phyloP scores from a whole-genome alignment of 2,113 vertebrate genomes.

The Numida meleagris region DNA sequence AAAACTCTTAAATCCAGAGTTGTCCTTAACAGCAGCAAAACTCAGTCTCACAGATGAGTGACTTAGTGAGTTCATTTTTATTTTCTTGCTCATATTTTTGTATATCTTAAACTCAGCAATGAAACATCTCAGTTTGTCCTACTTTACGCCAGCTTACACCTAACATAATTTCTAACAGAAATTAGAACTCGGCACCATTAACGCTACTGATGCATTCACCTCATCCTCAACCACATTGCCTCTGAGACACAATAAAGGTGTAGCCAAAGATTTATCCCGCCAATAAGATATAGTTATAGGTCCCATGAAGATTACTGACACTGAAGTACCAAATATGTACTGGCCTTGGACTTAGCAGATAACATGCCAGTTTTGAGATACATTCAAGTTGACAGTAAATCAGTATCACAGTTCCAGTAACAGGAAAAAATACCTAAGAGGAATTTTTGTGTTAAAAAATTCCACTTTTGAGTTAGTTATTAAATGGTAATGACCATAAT shows the following conservation, averaged over 20 bases:
- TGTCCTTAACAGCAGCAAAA: background rate
- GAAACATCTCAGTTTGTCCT: background rate
- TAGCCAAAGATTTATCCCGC: slow-evolving; percentile 42
- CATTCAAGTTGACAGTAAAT: slow-evolving; percentile 46
- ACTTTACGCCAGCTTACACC: background rate
- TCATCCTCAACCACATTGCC: background rate
- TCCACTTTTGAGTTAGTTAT: slow-evolving; percentile 20
- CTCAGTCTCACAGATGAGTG: background rate
- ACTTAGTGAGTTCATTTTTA: background rate
- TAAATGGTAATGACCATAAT: slow-evolving; percentile 36
- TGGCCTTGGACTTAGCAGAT: slow-evolving; percentile 67
- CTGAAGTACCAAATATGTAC: slow-evolving; percentile 52
- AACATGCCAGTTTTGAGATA: slow-evolving; percentile 66
- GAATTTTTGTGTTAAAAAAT: background rate
- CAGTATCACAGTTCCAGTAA: slow-evolving; percentile 46
- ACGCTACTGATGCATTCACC: background rate
- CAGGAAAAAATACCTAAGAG: slow-evolving; percentile 29
- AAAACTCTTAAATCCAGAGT: background rate
- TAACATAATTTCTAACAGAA: background rate
- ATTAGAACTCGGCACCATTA: slow-evolving; percentile 1
- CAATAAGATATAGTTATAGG: slow-evolving; percentile 44
- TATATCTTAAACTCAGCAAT: background rate
- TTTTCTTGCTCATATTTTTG: background rate
- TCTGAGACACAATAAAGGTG: slow-evolving; percentile 17
- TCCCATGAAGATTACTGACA: slow-evolving; percentile 58